Evolutionary conservation across 1,140 invertebrate species (phyloP).

Genomic region (Maconellicoccus hirsutus): DNA sequence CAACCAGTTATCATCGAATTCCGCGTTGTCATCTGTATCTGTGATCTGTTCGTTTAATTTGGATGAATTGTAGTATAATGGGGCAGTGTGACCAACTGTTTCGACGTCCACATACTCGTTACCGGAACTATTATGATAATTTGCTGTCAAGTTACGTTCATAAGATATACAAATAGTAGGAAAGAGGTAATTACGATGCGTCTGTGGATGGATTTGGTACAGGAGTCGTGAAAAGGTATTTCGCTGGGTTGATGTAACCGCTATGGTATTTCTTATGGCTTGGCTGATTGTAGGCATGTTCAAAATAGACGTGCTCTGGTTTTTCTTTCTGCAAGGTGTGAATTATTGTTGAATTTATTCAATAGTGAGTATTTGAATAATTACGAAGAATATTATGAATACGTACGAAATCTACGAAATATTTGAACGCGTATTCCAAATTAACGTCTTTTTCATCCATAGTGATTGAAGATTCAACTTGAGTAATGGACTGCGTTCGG

Average conservation of each 20-base stretch:
- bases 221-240: neutral
- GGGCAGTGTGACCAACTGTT: neutral
- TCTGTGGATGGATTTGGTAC: neutral
- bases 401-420: constrained; percentile 15
- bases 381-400: neutral
- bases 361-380: no score
- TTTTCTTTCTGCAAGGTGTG: constrained; percentile 19
- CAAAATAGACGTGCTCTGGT: neutral
- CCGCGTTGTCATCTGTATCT: neutral
- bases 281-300: constrained; percentile 2
- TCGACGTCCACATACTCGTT: neutral
- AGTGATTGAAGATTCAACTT: no score
- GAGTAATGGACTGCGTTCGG: no score
- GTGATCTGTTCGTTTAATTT: constrained; percentile 3
- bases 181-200: neutral
- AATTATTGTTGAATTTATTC: no score
- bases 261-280: neutral
- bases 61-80: neutral
- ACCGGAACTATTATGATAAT: neutral
- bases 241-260: neutral
- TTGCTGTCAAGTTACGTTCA: neutral
- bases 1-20: neutral
- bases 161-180: neutral
- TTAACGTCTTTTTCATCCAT: neutral
- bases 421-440: constrained; percentile 7